Evolutionary conservation across 2,797 vertebrate genomes (phyloP), one percentile per base, ranked within the genome.

Genomic region (Aselliscus stoliczkanus): DNA sequence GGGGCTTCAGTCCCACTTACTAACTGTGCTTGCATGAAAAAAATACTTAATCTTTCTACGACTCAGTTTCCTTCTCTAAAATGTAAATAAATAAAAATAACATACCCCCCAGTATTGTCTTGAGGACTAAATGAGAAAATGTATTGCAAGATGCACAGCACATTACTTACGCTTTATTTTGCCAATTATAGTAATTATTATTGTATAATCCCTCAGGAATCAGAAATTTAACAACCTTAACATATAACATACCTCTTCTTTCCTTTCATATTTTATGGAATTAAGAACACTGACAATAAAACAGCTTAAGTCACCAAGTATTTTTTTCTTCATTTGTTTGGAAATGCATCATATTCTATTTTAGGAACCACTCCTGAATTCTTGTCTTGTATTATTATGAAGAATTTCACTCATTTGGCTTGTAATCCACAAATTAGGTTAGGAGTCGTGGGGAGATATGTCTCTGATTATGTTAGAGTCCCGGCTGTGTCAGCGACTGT

Each of bases 371-470:
- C 7, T 91, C 34, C 54, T 60, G 69, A 77, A 93, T 64, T 56
- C 44, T 84, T 79, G 27, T 72, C 54, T 90, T 65, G 29, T 25
- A 27, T 93, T 56, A 87, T 89, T 67, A 52, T 76, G 80, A 95
- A 88, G 80, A 95, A 88, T 89, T 87, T 95, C n/a, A 65, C 83
- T 89, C 85, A 54, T 64, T 69, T 85, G 58, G 7, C 39, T 93
- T 79, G 29, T 75, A 88, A 83, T n/a, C 47, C 21, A 88, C n/a
- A 89, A 60, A 94, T 79, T 47, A 82, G 34, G n/a, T 77, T 88
- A 73, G 56, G 21, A 54, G 50, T 76, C 54, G 14, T 69, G 23
- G 31, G 50, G 29, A 84, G 58, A 76, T 9, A 11, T 23, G 67
- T 81, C 39, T 89, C 84, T 92, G 42, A 69, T 62, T 69, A 14